These are phyloP conservation scores for Sinelater perroti DNA, from an alignment of 2,888 invertebrate genomes.

Conservation along the genomic window DNA sequence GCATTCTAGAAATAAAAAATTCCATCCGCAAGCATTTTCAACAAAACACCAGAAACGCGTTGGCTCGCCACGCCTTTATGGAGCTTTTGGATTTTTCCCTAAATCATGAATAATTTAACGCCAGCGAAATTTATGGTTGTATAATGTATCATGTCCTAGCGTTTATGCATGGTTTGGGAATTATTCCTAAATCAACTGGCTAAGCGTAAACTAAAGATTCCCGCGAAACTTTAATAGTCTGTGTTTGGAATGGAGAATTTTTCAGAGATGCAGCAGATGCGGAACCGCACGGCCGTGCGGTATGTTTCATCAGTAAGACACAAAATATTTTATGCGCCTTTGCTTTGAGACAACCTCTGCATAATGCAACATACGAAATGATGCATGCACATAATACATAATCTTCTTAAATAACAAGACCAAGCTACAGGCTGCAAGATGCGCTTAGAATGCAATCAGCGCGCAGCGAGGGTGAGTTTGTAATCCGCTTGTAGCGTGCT, in stretches of 20 bases:
- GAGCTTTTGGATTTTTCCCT: too few relatives aligned
- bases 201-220: slow-evolving; percentile 5
- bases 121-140: slow-evolving; percentile 12
- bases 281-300: too few relatives aligned
- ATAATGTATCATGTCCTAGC: slow-evolving; percentile 6
- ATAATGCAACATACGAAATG: slow-evolving; percentile 11
- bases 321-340: too few relatives aligned
- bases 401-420: slow-evolving; percentile 19
- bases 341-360: neutral
- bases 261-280: neutral
- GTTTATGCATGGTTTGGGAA: slow-evolving; percentile 19
- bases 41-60: too few relatives aligned
- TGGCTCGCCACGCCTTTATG: too few relatives aligned
- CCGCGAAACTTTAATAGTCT: neutral
- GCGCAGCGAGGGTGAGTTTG: slow-evolving; percentile 24
- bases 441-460: slow-evolving; percentile 24
- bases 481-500: slow-evolving; percentile 24
- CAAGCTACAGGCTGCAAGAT: slow-evolving; percentile 16
- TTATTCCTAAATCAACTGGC: neutral
- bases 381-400: slow-evolving; percentile 19
- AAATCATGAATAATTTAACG: slow-evolving; percentile 17
- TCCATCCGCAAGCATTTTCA: too few relatives aligned
- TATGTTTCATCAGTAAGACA: too few relatives aligned
- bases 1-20: too few relatives aligned
- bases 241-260: neutral